Base-by-base conservation (phyloP, 2,797 vertebrate genomes). In the Poeciliopsis paucimaculata region DNA sequence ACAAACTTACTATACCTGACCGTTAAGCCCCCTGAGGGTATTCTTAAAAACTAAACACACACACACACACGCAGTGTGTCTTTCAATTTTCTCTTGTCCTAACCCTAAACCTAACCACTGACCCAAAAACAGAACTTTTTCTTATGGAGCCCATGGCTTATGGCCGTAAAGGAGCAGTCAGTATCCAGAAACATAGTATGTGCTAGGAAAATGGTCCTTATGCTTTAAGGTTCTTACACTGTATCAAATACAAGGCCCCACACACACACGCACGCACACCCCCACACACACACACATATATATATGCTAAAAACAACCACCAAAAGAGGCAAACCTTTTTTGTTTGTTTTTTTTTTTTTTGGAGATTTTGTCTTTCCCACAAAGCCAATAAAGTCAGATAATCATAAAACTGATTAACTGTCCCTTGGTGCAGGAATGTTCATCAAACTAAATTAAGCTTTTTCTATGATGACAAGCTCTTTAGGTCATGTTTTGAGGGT, bases 41-140 rank as follows among this genome's bases (percentile, higher is more conserved):
- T 80, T 76, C 41, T 76, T 39, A 80, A 81, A 78, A 83, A n/a
- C 68, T 82, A 79, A 86, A 82, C 62, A 34, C 28, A 72, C 16
- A n/a, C 13, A 45, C 34, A 34, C 55, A 60, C 74, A 53, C 20
- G 31, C 2, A 26, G 20, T 51, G 51, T 26, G 51, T 53, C 23
- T 26, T 53, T 53, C 51, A 53, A 53, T 26, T 53, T 26, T 53
- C 8, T 23, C 7, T 51, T 23, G 7, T 23, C 18, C 20, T 23
- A 23, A 9, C 49, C 49, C 18, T 51, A 51, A 23, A 23, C 20
- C 1, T 51, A 9, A 23, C 49, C 20, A 1, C 49, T 20, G 47
- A 20, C 6, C 18, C 18, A 20, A 51, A 49, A 20, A 20, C 49
- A 51, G 49, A 20, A 23, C 49, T 23, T 51, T 51, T 51, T 10